Conservation (phyloP, 2,888 invertebrate genomes). For the Parnassius smintheus region DNA sequence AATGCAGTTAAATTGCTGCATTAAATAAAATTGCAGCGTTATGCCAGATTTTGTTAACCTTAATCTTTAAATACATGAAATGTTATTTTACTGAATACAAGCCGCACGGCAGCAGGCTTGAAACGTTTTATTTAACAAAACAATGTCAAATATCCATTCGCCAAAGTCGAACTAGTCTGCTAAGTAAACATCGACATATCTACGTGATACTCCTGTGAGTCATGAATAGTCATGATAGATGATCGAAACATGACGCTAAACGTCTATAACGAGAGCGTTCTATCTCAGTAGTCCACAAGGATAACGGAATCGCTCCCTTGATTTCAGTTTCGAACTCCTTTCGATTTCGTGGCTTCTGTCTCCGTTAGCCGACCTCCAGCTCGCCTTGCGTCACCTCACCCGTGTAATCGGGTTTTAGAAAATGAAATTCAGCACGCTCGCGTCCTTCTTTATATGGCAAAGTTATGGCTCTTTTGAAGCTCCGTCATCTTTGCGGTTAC, state of each 20-base stretch:
- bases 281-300: conserved; percentile 67
- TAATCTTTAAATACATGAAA: conserved; percentile 10
- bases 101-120: too few relatives aligned
- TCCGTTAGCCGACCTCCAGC: conserved; percentile 65
- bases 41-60: conserved; percentile 7
- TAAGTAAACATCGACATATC: background rate
- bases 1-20: background rate
- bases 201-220: conserved; percentile 30
- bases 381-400: conserved; percentile 62
- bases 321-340: conserved; percentile 75
- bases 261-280: conserved; percentile 73
- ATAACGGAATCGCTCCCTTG: conserved; percentile 78
- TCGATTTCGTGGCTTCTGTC: conserved; percentile 70
- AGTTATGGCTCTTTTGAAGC: conserved; percentile 60
- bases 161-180: too few relatives aligned
- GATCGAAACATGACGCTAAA: conserved; percentile 53
- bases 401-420: conserved; percentile 77
- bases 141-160: too few relatives aligned
- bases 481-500: conserved; percentile 44
- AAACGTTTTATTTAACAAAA: too few relatives aligned
- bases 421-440: conserved; percentile 74
- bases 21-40: background rate
- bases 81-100: background rate
- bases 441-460: conserved; percentile 69
- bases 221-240: conserved; percentile 43